Conservation (phyloP, 2,113 vertebrate species). For the Apodemus sylvaticus region DNA sequence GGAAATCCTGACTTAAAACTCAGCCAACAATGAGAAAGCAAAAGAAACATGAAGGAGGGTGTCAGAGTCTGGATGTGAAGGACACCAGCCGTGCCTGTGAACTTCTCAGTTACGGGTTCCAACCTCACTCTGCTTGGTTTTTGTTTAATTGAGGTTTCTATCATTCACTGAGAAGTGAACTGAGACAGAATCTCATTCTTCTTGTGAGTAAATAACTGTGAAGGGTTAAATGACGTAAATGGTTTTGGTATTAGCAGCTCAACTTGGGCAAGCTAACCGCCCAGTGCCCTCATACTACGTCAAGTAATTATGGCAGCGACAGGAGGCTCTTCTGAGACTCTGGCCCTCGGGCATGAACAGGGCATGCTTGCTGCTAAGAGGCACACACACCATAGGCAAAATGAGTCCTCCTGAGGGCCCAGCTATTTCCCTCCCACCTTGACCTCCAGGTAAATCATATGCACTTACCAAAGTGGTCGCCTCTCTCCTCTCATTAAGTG, state of each 20-base stretch:
- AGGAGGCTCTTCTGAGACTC: not conserved
- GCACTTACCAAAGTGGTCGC: slow-evolving; percentile 92
- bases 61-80: not conserved
- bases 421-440: slow-evolving; percentile 21
- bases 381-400: accelerated
- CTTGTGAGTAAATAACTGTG: not conserved
- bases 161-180: not conserved
- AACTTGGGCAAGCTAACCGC: not conserved
- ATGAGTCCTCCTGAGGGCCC: not conserved
- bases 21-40: not conserved
- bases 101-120: not conserved
- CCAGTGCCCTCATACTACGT: not conserved
- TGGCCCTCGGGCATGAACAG: accelerated
- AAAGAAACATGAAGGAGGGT: not conserved
- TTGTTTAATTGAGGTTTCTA: not conserved
- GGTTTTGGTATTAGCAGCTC: not conserved
- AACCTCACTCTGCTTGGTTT: not conserved
- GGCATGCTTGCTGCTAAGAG: not conserved
- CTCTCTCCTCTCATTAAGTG: slow-evolving; percentile 97
- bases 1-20: not conserved
- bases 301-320: not conserved
- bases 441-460: not conserved
- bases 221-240: not conserved
- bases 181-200: not conserved
- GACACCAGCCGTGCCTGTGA: not conserved